phyloP scores from a whole-genome alignment of 2,797 vertebrate genomes.

The Gymnodraco acuticeps region DNA sequence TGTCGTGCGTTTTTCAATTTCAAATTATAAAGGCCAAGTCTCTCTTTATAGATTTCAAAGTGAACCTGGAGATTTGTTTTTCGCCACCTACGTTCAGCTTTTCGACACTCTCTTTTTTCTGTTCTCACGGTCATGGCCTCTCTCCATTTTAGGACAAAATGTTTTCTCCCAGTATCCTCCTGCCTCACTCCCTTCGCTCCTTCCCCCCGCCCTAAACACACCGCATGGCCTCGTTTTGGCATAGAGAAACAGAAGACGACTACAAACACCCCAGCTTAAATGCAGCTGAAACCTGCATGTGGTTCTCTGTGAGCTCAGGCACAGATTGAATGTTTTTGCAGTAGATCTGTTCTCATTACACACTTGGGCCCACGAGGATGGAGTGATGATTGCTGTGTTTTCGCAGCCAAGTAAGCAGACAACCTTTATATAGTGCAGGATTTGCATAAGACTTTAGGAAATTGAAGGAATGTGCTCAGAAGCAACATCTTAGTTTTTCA shows the following conservation, averaged over 20 bases:
- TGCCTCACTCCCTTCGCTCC: neutral
- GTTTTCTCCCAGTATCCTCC: slow-evolving; percentile 42
- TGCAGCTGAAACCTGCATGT: slow-evolving; percentile 40
- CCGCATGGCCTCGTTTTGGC: slow-evolving; percentile 65
- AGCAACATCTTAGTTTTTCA: slow-evolving; percentile 15
- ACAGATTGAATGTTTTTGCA: slow-evolving; percentile 63
- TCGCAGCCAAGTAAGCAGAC: slow-evolving; percentile 50
- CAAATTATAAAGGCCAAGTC: too few species aligned
- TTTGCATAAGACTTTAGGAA: slow-evolving; percentile 63
- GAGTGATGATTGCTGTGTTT: slow-evolving; percentile 69
- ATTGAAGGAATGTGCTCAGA: slow-evolving; percentile 37
- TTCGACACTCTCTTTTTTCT: too few species aligned
- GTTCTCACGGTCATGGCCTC: too few species aligned
- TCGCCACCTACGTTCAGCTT: too few species aligned
- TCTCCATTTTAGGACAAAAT: slow-evolving; percentile 49
- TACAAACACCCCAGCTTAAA: slow-evolving; percentile 41
- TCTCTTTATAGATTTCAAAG: too few species aligned
- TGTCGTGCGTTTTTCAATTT: too few species aligned
- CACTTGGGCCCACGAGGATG: slow-evolving; percentile 63
- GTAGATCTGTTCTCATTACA: slow-evolving; percentile 77
- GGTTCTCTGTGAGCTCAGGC: slow-evolving; percentile 43
- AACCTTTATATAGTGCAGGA: slow-evolving; percentile 59
- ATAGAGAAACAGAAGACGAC: slow-evolving; percentile 48
- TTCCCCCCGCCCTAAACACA: slow-evolving; percentile 27
- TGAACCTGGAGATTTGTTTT: too few species aligned